phyloP scores from a whole-genome alignment of 2,797 vertebrate genomes.

The Glyptemys insculpta region DNA sequence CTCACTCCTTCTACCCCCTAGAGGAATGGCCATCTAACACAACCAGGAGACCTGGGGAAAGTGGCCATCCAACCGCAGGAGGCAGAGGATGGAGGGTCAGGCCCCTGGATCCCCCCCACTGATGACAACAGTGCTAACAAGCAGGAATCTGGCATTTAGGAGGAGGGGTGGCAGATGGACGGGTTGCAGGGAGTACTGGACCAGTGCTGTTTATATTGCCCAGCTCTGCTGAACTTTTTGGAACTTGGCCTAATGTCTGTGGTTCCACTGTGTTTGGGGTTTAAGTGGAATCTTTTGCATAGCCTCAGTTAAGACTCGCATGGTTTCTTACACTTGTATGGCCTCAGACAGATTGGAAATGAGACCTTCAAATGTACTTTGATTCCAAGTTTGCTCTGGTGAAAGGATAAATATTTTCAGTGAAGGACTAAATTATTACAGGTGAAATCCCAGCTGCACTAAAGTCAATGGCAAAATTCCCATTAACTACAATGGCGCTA shows the following conservation, averaged over 20 bases:
- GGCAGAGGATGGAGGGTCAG: too few relatives aligned
- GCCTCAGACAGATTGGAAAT: not conserved
- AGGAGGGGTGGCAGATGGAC: not conserved
- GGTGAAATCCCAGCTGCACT: not conserved
- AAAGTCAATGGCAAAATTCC: constrained; percentile 8
- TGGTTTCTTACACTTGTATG: not conserved
- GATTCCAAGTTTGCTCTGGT: not conserved
- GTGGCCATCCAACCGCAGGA: too few relatives aligned
- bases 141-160: not conserved
- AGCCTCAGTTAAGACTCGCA: not conserved
- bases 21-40: not conserved
- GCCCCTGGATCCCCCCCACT: too few relatives aligned
- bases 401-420: not conserved
- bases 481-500: not conserved
- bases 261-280: not conserved
- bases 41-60: not conserved
- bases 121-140: not conserved
- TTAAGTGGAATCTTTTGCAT: not conserved
- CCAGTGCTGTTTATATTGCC: not conserved
- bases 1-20: not conserved
- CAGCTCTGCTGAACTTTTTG: not conserved
- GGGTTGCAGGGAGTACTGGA: not conserved
- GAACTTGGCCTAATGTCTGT: too few relatives aligned
- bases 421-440: not conserved
- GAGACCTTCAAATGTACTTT: not conserved